Evolutionary conservation across 2,113 vertebrate genomes (phyloP), one percentile per base, ranked within the genome.

Genomic region (Arizona elegans): DNA sequence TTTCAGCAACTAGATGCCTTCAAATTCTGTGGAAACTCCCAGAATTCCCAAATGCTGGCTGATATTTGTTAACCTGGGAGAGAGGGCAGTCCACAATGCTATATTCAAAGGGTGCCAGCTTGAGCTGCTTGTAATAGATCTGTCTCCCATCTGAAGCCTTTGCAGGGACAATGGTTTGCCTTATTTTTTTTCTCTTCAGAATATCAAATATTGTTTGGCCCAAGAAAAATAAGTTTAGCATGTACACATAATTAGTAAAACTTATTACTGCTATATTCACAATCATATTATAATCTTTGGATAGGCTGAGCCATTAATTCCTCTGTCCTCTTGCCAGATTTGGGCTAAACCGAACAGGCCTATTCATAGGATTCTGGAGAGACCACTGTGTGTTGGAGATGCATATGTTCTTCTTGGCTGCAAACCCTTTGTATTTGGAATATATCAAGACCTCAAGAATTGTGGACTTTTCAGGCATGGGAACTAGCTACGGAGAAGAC

Each of bases 201-300:
- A 94, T 89, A 96, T 96, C 95, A 97, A 96, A 95, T 97, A 95
- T 95, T 96, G 95, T 88, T 95, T 96, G 96, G 95, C 94, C 81
- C 93, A 94, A 96, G 96, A 96, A 94, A 91, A 93, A 95, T 96
- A 96, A 95, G 93, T 95, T 56, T 62, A 87, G 95, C 92, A 95
- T 94, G 96, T 91, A 95, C 96, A 95, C 94, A 95, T 95, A 0
- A 89, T 89, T 81, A 81, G 8, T 81, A 43, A 81, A 43, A 38
- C 3, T 8, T 19, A 43, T 81, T 43, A 81, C 7, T 81, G 33
- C 33, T 58, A 43, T 58, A 24, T 33, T 29, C 19, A 47, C 15
- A 7, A 89, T 43, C 21, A 56, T 55, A 59, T 89, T 89, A 43
- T 24, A 55, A 58, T 23, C 29, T 89, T n/a, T 38, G 38, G 38